phyloP scores from a whole-genome alignment of 2,888 invertebrate species.

The Chrysodeixis includens region DNA sequence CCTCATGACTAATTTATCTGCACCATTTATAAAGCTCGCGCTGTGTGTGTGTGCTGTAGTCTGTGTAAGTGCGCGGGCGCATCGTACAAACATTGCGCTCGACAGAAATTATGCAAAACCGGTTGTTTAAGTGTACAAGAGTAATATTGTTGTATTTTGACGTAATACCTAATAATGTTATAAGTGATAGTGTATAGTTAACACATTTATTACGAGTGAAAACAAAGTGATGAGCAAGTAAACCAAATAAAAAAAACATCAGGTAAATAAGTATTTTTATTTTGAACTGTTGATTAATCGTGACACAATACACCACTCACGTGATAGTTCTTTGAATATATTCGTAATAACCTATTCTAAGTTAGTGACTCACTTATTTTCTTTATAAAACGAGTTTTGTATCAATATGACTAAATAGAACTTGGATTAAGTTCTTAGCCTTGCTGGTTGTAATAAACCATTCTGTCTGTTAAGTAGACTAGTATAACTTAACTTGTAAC shows the following conservation, averaged over 20 bases:
- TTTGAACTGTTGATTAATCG: neutral
- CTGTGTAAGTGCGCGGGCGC: conserved; percentile 18
- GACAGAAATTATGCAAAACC: conserved; percentile 52
- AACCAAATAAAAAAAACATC: neutral
- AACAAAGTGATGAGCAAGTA: neutral
- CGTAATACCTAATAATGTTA: neutral
- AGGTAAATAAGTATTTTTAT: neutral
- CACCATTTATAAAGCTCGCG: conserved; percentile 24
- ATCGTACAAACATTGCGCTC: conserved; percentile 52
- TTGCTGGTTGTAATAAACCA: neutral
- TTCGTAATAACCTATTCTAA: neutral
- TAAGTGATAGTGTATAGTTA: no score
- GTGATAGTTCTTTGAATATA: neutral
- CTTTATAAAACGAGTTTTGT: neutral
- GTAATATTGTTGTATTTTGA: conserved; percentile 15
- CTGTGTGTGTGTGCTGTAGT: no score
- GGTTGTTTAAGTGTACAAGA: conserved; percentile 14
- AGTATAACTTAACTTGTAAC: no score
- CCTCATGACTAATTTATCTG: conserved; percentile 54
- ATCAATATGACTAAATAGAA: neutral
- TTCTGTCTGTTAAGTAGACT: neutral
- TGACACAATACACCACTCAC: neutral
- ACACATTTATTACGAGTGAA: neutral
- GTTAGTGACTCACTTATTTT: conserved; percentile 1
- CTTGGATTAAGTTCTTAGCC: neutral